phyloP scores from a whole-genome alignment of 2,888 invertebrate genomes.

The Pyrochroa serraticornis region DNA sequence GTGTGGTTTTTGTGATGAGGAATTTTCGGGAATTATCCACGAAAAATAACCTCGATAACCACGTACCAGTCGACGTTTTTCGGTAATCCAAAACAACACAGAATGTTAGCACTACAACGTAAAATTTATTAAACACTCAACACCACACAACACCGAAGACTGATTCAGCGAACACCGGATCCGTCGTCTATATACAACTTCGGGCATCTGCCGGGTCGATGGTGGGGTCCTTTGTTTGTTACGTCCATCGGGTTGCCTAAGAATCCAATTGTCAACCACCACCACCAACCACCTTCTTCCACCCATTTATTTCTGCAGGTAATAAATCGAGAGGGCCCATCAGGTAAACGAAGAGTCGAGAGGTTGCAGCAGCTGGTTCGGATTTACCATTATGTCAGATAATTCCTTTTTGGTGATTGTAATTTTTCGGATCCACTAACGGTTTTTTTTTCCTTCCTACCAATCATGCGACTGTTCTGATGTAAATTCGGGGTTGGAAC shows the following conservation, averaged over 20 bases:
- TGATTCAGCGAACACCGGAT: slow-evolving; percentile 18
- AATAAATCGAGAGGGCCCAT: slow-evolving; percentile 5
- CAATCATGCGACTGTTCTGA: not conserved
- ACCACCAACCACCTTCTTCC: slow-evolving; percentile 21
- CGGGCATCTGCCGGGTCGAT: slow-evolving; percentile 28
- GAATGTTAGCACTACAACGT: too few relatives aligned
- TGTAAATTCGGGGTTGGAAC: not conserved
- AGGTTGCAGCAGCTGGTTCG: not conserved
- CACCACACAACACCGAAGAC: slow-evolving; percentile 10
- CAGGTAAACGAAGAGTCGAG: not conserved
- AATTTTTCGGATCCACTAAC: not conserved
- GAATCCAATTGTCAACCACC: slow-evolving; percentile 5
- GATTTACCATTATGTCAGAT: slow-evolving; percentile 2
- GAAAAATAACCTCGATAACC: too few relatives aligned
- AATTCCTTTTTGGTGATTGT: not conserved
- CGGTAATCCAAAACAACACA: too few relatives aligned
- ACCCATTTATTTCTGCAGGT: slow-evolving; percentile 11
- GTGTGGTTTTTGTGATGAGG: too few relatives aligned
- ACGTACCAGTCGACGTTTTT: too few relatives aligned
- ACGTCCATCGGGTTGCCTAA: slow-evolving; percentile 30
- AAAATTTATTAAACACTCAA: not conserved
- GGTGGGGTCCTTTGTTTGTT: slow-evolving; percentile 31
- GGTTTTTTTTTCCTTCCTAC: not conserved
- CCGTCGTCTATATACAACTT: slow-evolving; percentile 27
- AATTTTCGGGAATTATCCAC: too few relatives aligned